Evolutionary conservation across 2,113 vertebrate species (phyloP), one percentile per base, ranked within the genome.

Genomic region (Chloroceryle aenea): DNA sequence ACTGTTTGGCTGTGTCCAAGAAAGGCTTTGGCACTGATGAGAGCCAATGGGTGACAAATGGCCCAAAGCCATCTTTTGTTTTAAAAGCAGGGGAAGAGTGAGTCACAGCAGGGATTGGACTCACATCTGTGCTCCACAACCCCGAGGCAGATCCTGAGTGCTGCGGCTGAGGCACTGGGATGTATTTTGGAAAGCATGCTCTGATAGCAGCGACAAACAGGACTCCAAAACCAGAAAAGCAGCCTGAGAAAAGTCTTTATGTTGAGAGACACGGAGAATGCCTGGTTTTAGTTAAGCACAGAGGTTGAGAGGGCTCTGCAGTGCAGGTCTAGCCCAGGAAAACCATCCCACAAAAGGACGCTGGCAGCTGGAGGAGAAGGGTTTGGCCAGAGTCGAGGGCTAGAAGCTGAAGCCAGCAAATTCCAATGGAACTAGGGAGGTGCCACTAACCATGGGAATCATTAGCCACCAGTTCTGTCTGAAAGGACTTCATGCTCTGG

Each of bases 41-140:
- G 69, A 89, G 32, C 87, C 92, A 45, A 34, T 19, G 88, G 90
- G 88, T 89, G 76, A 90, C 92, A 95, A 95, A 84, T 59, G 76
- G 55, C 72, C 68, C 34, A 1, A 81, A 94, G 83, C 52, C 36
- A 84, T 74, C 91, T 86, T 74, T 55, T 77, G 67, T 85, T 85
- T 61, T 38, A 88, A 34, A 88, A 84, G 82, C 50, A 79, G 63
- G 34, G 80, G 66, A 93, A 81, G 84, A 89, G 66, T 90, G 91
- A 97, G 64, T 93, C 94, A 93, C 63, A 78, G 86, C 68, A 56
- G 76, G 83, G 79, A 27, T 4, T 32, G 68, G 68, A 32, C 58
- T 93, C 89, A 55, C 83, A 71, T 86, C 86, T 92, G 91, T 47
- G 19, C 68, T 63, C 80, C 88, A 50, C 73, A 90, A 7, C 80